phyloP scores from a whole-genome alignment of 2,797 vertebrate genomes.

The Rhadinocentrus ornatus region DNA sequence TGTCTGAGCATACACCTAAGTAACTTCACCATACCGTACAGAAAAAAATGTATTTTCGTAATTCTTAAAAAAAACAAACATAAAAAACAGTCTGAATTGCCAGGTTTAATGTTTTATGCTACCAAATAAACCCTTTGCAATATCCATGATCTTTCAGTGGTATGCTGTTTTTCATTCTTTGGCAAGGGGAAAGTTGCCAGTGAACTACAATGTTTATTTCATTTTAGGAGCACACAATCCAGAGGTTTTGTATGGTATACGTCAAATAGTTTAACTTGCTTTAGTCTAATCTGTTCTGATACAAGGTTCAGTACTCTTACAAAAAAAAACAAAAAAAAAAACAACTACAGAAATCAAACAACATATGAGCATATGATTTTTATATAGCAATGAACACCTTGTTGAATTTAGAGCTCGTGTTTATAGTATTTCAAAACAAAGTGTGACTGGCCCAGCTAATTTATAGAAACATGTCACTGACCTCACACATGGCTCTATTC shows the following conservation, averaged over 20 bases:
- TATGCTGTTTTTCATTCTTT: constrained; percentile 23
- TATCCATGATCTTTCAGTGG: background rate
- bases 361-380: background rate
- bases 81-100: background rate
- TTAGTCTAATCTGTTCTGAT: background rate
- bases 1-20: background rate
- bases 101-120: background rate
- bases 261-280: constrained; percentile 19
- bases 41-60: background rate
- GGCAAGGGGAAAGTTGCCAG: constrained; percentile 12
- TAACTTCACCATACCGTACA: background rate
- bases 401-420: background rate
- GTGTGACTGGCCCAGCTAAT: constrained; percentile 26
- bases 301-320: background rate
- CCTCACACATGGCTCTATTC: constrained; percentile 31
- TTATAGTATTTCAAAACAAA: constrained; percentile 15
- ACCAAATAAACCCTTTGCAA: background rate
- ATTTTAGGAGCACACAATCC: constrained; percentile 8
- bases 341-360: background rate
- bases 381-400: background rate
- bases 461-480: constrained; percentile 35
- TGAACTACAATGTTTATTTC: constrained; percentile 29
- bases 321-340: background rate
- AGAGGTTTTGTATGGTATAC: constrained; percentile 10
- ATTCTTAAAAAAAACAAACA: no score